A percentile compares a stretch with the other conserved stretches of the same genome.
Conservation (phyloP, 2,113 vertebrate species). For the Mormyrus iriodes region DNA sequence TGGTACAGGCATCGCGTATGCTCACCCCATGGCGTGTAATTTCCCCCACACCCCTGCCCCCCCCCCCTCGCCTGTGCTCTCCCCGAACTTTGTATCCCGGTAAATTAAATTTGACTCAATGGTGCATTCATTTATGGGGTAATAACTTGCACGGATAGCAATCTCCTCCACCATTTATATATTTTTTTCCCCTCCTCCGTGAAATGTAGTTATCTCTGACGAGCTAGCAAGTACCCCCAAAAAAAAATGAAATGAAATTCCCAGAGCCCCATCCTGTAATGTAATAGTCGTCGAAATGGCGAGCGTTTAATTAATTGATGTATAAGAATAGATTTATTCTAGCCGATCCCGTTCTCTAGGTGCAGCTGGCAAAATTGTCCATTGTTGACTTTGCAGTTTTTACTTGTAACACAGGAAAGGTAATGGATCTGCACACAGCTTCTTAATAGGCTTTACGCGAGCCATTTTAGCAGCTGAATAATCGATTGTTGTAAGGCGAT, state of each 20-base stretch:
- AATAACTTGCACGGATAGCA: conserved; percentile 10
- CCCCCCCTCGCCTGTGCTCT: background rate
- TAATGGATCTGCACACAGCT: background rate
- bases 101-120: conserved; percentile 24
- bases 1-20: background rate
- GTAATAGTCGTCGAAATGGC: conserved; percentile 16
- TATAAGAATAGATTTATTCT: conserved; percentile 20
- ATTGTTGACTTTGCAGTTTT: conserved; percentile 24
- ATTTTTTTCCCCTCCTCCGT: background rate
- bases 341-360: background rate
- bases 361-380: conserved; percentile 6
- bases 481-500: background rate
- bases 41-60: conserved; percentile 17
- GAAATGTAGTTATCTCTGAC: conserved; percentile 23
- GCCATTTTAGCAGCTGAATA: conserved; percentile 13
- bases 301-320: conserved; percentile 24
- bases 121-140: conserved; percentile 20
- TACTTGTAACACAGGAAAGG: conserved; percentile 1
- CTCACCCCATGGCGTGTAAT: conserved; percentile 7
- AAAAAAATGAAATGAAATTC: conserved; percentile 8
- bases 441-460: background rate
- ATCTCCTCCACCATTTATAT: conserved; percentile 9
- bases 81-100: background rate
- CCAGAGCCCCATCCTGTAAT: conserved; percentile 18
- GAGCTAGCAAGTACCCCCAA: background rate